Conservation (phyloP, 2,113 vertebrate genomes). For the Chauna torquata region DNA sequence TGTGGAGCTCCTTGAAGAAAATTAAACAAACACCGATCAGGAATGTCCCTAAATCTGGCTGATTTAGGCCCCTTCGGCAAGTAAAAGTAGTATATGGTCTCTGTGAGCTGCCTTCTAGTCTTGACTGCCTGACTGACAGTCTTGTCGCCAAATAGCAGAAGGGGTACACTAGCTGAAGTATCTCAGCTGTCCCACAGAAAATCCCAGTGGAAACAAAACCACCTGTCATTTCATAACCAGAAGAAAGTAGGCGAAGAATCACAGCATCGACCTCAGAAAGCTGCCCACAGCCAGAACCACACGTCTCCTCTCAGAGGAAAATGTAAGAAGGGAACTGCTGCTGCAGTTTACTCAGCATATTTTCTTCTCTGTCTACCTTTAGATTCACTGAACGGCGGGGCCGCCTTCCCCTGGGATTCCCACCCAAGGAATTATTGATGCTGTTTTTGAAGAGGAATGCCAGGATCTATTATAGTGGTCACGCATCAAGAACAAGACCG, state of each 20-base stretch:
- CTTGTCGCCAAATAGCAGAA: neutral
- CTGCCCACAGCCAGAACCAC: neutral
- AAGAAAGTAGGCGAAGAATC: neutral
- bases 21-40: neutral
- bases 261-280: neutral
- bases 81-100: neutral
- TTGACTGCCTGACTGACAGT: neutral
- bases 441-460: neutral
- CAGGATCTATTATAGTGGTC: neutral
- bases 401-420: neutral
- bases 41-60: neutral
- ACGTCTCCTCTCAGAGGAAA: neutral
- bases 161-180: neutral
- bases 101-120: neutral
- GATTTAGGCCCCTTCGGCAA: neutral
- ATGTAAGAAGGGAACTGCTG: neutral
- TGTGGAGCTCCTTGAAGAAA: neutral
- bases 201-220: neutral
- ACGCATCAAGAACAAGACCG: neutral
- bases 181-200: neutral
- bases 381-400: accelerated
- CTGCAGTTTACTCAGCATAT: neutral
- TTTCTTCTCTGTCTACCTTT: neutral
- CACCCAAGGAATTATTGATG: neutral
- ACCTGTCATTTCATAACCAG: neutral